phyloP scores from a whole-genome alignment of 2,113 vertebrate genomes.

The Rissa tridactyla region DNA sequence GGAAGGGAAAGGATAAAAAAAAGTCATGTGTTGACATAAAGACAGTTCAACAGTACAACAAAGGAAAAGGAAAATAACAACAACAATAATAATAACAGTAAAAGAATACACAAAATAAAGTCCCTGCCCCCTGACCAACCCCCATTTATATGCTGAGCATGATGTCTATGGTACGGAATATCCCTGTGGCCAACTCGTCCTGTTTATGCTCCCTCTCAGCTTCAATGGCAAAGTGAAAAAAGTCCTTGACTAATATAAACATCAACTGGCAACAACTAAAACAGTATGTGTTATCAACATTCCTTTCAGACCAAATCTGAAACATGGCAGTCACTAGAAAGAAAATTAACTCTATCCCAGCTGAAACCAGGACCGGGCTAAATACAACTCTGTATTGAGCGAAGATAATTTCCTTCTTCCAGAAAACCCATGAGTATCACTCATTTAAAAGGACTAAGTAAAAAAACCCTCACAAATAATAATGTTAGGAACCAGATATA shows the following conservation, averaged over 20 bases:
- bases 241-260: not conserved
- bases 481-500: not conserved
- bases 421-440: not conserved
- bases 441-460: not conserved
- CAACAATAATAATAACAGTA: not conserved
- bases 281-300: not conserved
- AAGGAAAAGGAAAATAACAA: not conserved
- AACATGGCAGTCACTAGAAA: too few species aligned
- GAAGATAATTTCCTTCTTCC: not conserved
- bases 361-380: not conserved
- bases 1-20: not conserved
- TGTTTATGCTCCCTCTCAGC: not conserved
- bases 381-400: not conserved
- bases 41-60: not conserved
- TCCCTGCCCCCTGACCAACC: not conserved
- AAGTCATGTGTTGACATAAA: not conserved
- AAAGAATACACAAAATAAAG: not conserved
- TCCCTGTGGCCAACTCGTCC: not conserved
- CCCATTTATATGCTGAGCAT: not conserved
- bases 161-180: not conserved
- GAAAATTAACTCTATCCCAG: not conserved
- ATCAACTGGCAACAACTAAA: not conserved
- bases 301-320: not conserved
- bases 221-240: not conserved
- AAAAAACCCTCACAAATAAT: not conserved